Evolutionary conservation across 2,888 invertebrate species (phyloP).

Genomic region (Clivina fossor): DNA sequence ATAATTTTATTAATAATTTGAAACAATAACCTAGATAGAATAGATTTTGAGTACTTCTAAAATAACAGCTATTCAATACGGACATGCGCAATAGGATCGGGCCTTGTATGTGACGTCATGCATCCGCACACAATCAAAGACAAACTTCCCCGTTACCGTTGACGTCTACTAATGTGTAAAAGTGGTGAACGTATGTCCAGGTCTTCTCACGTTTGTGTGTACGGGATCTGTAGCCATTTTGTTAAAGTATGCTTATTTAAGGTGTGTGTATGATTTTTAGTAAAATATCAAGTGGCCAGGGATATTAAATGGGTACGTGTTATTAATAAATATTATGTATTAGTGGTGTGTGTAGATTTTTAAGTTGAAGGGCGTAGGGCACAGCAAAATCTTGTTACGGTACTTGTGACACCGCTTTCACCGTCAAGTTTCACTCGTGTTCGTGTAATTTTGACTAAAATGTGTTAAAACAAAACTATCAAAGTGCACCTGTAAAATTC

Average conservation of each 20-base stretch:
- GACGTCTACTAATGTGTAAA: constrained; percentile 30
- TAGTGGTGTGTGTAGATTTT: constrained; percentile 16
- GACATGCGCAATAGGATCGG: constrained; percentile 22
- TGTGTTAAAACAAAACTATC: constrained; percentile 19
- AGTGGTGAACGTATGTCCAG: constrained; percentile 44
- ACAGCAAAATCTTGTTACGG: constrained; percentile 16
- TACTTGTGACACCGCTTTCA: constrained; percentile 30
- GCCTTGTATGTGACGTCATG: constrained; percentile 25
- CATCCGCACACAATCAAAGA: constrained; percentile 18
- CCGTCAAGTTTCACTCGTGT: constrained; percentile 30
- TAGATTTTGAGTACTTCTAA: constrained; percentile 25
- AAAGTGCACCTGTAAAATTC: constrained; percentile 15
- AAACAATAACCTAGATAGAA: no score
- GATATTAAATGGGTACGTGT: constrained; percentile 53
- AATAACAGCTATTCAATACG: constrained; percentile 34
- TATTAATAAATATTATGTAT: constrained; percentile 11
- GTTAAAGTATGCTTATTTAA: constrained; percentile 55
- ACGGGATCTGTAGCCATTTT: constrained; percentile 54
- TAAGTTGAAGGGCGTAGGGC: constrained; percentile 24
- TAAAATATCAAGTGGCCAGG: constrained; percentile 49
- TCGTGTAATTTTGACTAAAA: constrained; percentile 30
- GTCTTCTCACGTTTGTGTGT: constrained; percentile 47
- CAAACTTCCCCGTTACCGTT: constrained; percentile 15
- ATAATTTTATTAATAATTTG: no score
- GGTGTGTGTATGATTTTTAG: constrained; percentile 53